phyloP scores from a whole-genome alignment of 2,113 vertebrate species.

The Engystomops pustulosus region DNA sequence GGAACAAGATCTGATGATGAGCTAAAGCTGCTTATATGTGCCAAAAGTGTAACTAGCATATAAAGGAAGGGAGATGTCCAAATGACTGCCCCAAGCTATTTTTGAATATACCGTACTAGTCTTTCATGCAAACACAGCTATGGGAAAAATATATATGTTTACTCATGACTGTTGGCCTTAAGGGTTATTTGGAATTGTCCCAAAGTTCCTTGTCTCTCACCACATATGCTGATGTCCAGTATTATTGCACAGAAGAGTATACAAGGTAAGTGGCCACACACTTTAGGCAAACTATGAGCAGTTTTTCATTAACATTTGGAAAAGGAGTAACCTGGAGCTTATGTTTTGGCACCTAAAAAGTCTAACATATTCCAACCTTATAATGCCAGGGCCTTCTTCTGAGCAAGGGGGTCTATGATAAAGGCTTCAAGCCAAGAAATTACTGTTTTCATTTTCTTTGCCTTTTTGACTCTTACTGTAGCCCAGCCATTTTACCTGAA shows the following conservation, averaged over 20 bases:
- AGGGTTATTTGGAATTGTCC: background rate
- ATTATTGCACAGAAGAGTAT: background rate
- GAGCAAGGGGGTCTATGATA: too few relatives aligned
- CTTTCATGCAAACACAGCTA: background rate
- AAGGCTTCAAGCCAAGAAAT: too few relatives aligned
- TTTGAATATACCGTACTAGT: background rate
- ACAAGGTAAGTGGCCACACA: background rate
- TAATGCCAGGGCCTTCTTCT: too few relatives aligned
- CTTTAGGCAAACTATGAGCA: too few relatives aligned
- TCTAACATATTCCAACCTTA: too few relatives aligned
- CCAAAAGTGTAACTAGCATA: slow-evolving; percentile 14
- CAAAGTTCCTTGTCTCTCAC: background rate
- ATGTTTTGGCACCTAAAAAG: too few relatives aligned
- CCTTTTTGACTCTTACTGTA: background rate
- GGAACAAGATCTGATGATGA: slow-evolving; percentile 25
- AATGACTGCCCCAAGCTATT: background rate
- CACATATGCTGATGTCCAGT: background rate
- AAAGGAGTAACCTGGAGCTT: too few relatives aligned
- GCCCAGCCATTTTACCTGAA: background rate
- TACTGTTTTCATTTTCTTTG: too few relatives aligned
- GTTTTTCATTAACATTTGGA: background rate
- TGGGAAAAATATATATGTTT: background rate
- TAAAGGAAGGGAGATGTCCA: slow-evolving; percentile 21
- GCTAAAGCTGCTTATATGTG: background rate
- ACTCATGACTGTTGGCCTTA: background rate